A percentile compares a stretch with the other conserved stretches of the same genome.
Conservation (phyloP, 2,113 vertebrate species). For the Platycercus adscitus region DNA sequence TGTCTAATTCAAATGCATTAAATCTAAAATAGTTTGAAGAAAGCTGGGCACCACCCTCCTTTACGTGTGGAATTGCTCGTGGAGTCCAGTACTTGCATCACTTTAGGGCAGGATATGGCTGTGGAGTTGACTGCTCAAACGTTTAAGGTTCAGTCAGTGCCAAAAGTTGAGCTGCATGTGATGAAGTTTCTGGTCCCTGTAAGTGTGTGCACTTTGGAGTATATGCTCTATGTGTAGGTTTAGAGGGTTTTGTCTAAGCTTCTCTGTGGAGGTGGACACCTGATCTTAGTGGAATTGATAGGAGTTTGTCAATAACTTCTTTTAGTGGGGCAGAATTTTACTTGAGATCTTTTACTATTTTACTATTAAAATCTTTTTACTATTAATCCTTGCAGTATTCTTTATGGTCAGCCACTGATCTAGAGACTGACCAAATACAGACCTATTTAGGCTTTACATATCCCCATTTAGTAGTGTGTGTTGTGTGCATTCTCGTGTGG, state of each 20-base stretch:
- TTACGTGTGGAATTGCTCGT: rapidly evolving
- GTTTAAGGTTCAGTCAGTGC: not conserved
- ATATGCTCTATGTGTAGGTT: not conserved
- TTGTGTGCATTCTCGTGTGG: not conserved
- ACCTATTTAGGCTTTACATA: not conserved
- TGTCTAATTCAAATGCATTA: not conserved
- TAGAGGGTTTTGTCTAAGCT: not conserved
- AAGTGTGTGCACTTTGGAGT: not conserved
- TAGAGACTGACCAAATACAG: not conserved
- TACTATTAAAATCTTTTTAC: too few relatives aligned
- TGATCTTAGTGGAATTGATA: not conserved
- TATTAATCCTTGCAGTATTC: not conserved
- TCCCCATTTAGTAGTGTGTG: not conserved
- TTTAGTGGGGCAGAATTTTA: not conserved
- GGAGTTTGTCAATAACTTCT: not conserved
- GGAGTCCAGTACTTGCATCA: not conserved
- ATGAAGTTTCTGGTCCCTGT: not conserved
- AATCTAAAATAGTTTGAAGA: not conserved
- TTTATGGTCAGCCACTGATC: not conserved
- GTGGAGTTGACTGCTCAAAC: not conserved
- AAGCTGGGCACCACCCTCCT: not conserved
- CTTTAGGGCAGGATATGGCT: not conserved
- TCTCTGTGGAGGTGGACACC: not conserved
- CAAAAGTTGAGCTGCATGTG: not conserved
- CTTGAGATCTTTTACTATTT: too few relatives aligned